Conservation (phyloP, 64 coral and sea anemone genomes). For the Hydrozoanthus tunicans region DNA sequence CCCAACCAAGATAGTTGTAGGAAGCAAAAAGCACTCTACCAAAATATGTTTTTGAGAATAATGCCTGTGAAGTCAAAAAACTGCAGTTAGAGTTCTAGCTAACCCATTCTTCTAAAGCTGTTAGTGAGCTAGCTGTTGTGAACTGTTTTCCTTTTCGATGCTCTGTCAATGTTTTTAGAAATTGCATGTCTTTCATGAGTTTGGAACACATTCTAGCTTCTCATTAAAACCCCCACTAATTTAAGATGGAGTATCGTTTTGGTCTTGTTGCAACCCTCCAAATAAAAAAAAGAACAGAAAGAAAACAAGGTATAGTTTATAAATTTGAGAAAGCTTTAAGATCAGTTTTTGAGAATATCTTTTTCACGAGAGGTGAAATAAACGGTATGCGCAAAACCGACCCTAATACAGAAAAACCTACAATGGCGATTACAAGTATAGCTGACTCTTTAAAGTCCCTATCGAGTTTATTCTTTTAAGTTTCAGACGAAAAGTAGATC, state of each 20-base stretch:
- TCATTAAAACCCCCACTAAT: conserved; percentile 24
- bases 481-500: too few species aligned
- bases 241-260: conserved; percentile 12
- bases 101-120: conserved; percentile 20
- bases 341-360: too few species aligned
- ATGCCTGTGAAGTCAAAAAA: conserved; percentile 29
- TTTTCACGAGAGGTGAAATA: too few species aligned
- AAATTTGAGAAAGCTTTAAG: too few species aligned
- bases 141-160: conserved; percentile 36
- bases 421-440: too few species aligned
- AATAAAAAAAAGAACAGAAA: too few species aligned
- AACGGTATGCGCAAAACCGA: too few species aligned
- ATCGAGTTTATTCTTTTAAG: too few species aligned
- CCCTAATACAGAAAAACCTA: too few species aligned
- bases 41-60: conserved; percentile 36
- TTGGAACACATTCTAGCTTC: conserved; percentile 37
- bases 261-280: conserved; percentile 5
- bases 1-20: conserved; percentile 4
- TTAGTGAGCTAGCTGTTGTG: background rate
- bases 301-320: too few species aligned
- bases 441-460: too few species aligned
- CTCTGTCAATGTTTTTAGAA: conserved; percentile 16
- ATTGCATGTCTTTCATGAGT: conserved; percentile 22
- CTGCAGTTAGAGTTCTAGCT: conserved; percentile 23
- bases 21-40: conserved; percentile 18